Percentiles rank a stretch among this genome's conserved stretches.
Evolutionary conservation across 2,888 invertebrate genomes (phyloP).

Genomic region (Ceramica pisi): DNA sequence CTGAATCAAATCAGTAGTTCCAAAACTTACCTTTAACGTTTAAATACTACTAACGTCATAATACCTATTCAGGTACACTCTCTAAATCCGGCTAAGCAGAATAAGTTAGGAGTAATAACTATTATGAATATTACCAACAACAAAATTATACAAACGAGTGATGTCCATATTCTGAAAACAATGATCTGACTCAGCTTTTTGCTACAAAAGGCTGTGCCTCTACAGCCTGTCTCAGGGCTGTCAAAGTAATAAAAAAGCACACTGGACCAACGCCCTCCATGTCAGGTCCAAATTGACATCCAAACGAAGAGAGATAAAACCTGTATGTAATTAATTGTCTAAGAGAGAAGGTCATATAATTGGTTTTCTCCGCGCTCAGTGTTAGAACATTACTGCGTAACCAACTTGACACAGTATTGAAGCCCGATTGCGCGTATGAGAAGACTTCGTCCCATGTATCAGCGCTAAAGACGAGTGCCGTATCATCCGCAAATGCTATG

Average conservation of each 20-base stretch:
- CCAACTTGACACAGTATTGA: too few relatives aligned
- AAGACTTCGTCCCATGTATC: too few relatives aligned
- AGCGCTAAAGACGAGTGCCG: too few relatives aligned
- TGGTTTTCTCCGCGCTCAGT: too few relatives aligned
- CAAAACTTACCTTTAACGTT: background rate
- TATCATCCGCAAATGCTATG: too few relatives aligned
- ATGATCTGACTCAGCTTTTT: constrained; percentile 50
- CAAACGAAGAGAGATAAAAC: constrained; percentile 29
- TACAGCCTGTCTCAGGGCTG: constrained; percentile 33
- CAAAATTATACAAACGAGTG: constrained; percentile 14
- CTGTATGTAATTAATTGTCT: constrained; percentile 35
- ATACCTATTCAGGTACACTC: background rate
- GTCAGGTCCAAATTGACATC: constrained; percentile 28
- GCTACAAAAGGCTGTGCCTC: constrained; percentile 21
- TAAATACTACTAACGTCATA: too few relatives aligned
- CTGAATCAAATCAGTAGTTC: background rate
- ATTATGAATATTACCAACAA: constrained; percentile 19
- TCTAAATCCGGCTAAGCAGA: background rate
- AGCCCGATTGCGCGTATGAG: too few relatives aligned
- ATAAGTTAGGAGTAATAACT: background rate
- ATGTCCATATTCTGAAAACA: constrained; percentile 50
- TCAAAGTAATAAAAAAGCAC: constrained; percentile 39
- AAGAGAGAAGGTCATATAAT: too few relatives aligned
- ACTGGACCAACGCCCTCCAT: constrained; percentile 1
- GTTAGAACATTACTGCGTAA: too few relatives aligned